A percentile compares a stretch with the other conserved stretches of the same genome.
Conservation (phyloP, 2,888 invertebrate genomes). For the Ditula angustiorana region DNA sequence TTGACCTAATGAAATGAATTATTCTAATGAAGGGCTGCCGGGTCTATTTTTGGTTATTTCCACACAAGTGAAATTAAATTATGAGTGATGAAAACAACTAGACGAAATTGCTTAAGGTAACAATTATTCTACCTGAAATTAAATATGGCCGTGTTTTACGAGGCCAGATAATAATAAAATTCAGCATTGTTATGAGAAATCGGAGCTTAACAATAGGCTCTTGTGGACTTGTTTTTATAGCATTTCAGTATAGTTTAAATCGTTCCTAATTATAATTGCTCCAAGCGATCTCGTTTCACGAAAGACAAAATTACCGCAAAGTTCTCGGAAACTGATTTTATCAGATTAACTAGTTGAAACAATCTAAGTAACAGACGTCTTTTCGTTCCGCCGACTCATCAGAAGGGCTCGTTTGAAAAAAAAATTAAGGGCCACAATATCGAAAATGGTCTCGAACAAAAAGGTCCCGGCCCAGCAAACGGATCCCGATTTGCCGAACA, state of each 20-base stretch:
- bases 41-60: slow-evolving; percentile 34
- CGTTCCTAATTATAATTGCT: not conserved
- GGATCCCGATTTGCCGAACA: slow-evolving; percentile 58
- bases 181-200: not conserved
- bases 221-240: not conserved
- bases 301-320: slow-evolving; percentile 3
- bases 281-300: not conserved
- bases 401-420: slow-evolving; percentile 42
- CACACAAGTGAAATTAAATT: slow-evolving; percentile 5
- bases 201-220: not conserved
- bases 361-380: not conserved
- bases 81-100: not conserved
- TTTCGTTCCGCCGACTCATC: slow-evolving; percentile 7
- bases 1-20: slow-evolving; percentile 74
- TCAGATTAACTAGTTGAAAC: slow-evolving; percentile 27
- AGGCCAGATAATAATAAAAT: not conserved
- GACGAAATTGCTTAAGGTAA: not conserved
- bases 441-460: slow-evolving; percentile 52
- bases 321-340: slow-evolving; percentile 10
- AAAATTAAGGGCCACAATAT: slow-evolving; percentile 57
- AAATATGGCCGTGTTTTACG: not conserved
- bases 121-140: not conserved
- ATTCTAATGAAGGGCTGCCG: slow-evolving; percentile 70
- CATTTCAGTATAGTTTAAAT: not conserved
- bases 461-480: slow-evolving; percentile 43